phyloP scores from a whole-genome alignment of 2,888 invertebrate genomes.

The Protodeltote pygarga region DNA sequence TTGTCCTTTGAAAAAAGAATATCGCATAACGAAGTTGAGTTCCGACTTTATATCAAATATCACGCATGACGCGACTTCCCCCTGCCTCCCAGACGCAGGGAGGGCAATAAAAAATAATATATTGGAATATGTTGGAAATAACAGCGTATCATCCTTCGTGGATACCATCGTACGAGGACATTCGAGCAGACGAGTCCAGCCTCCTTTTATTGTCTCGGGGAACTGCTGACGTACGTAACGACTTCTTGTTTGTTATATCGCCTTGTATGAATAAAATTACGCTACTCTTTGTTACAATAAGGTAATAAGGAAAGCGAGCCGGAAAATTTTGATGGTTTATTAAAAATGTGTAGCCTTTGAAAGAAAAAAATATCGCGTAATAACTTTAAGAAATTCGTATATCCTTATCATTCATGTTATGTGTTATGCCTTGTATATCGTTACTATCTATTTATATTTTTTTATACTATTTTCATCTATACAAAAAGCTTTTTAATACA shows the following conservation, averaged over 20 bases:
- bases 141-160: slow-evolving; percentile 85
- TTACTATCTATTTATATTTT: not conserved
- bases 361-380: slow-evolving; percentile 8
- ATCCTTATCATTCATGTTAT: not conserved
- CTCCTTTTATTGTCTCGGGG: slow-evolving; percentile 78
- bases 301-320: slow-evolving; percentile 65
- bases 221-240: slow-evolving; percentile 77
- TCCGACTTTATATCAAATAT: slow-evolving; percentile 87
- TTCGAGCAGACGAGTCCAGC: slow-evolving; percentile 82
- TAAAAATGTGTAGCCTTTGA: slow-evolving; percentile 40
- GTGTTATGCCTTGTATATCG: not conserved
- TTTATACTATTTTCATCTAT: not conserved
- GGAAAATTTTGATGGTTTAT: slow-evolving; percentile 47
- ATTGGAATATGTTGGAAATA: slow-evolving; percentile 88
- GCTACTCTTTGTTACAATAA: slow-evolving; percentile 60
- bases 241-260: slow-evolving; percentile 73
- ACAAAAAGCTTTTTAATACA: not conserved
- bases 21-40: slow-evolving; percentile 86
- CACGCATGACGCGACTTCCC: slow-evolving; percentile 83
- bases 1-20: slow-evolving; percentile 87
- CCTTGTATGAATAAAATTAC: slow-evolving; percentile 74
- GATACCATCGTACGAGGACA: slow-evolving; percentile 75
- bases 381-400: not conserved
- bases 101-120: slow-evolving; percentile 88
- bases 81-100: slow-evolving; percentile 61